Conservation (phyloP, 2,888 invertebrate species). For the Theretra japonica region DNA sequence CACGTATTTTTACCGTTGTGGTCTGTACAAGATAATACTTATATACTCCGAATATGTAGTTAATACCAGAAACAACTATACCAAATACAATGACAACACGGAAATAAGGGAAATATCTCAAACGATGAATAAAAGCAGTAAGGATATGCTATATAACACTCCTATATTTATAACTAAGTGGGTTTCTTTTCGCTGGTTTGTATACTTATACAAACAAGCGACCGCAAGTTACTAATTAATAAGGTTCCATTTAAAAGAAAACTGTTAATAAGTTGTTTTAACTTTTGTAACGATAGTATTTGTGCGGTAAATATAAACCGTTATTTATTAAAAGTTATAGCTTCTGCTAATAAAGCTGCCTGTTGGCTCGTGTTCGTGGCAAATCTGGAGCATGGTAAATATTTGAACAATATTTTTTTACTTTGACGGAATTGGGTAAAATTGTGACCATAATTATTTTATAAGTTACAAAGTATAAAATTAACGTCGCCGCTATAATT, state of each 20-base stretch:
- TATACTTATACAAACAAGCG: too few species aligned
- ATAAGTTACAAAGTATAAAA: conserved; percentile 40
- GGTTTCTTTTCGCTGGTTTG: not conserved
- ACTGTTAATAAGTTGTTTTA: too few species aligned
- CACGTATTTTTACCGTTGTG: not conserved
- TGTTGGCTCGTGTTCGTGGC: not conserved
- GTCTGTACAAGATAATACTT: not conserved
- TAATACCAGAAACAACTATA: not conserved
- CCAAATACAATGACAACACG: not conserved
- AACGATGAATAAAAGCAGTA: not conserved
- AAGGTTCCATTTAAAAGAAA: too few species aligned
- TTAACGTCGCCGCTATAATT: conserved; percentile 39
- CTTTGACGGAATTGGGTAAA: conserved; percentile 3
- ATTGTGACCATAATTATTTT: conserved; percentile 20
- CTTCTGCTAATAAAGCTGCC: not conserved
- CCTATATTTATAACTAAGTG: not conserved
- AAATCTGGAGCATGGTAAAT: conserved; percentile 8
- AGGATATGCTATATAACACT: not conserved
- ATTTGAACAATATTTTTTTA: conserved; percentile 9
- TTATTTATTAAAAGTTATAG: not conserved
- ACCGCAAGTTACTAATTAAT: too few species aligned
- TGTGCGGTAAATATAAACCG: not conserved
- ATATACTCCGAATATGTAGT: not conserved
- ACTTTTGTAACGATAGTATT: not conserved
- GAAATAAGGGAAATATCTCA: not conserved